A percentile compares a stretch with the other conserved stretches of the same genome.
phyloP scores from a whole-genome alignment of 2,113 vertebrate genomes.

The Motacilla tschutschensis region DNA sequence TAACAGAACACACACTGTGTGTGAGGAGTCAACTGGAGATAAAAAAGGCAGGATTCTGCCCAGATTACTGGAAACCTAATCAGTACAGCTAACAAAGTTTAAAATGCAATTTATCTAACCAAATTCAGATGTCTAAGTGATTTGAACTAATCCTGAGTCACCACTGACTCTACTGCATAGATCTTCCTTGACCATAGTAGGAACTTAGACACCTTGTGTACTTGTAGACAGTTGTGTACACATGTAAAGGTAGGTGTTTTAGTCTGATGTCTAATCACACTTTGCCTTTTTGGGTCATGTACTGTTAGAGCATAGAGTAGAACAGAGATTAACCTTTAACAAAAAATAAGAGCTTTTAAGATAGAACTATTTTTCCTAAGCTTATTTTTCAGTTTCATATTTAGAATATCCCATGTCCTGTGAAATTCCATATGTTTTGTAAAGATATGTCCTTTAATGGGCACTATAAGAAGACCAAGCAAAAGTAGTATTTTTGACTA shows the following conservation, averaged over 20 bases:
- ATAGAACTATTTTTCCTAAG: background rate
- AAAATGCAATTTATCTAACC: background rate
- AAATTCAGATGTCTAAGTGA: background rate
- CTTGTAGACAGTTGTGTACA: too few species aligned
- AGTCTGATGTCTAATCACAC: background rate
- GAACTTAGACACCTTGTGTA: background rate
- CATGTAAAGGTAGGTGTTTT: background rate
- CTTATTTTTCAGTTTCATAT: background rate
- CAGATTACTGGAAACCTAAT: background rate
- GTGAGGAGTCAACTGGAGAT: background rate
- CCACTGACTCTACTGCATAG: too few species aligned
- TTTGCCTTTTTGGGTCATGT: background rate
- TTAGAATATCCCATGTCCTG: background rate
- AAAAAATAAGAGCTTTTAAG: background rate
- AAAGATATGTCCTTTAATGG: background rate
- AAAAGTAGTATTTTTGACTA: background rate
- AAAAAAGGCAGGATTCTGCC: background rate
- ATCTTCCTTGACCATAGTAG: background rate
- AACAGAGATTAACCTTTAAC: background rate
- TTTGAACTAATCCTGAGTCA: background rate
- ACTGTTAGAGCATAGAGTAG: background rate
- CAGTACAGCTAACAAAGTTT: background rate
- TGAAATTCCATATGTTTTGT: background rate
- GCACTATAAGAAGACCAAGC: background rate
- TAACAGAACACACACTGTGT: background rate